Base-by-base conservation (phyloP, 2,888 invertebrate genomes). In the Sarcophaga subvicina region DNA sequence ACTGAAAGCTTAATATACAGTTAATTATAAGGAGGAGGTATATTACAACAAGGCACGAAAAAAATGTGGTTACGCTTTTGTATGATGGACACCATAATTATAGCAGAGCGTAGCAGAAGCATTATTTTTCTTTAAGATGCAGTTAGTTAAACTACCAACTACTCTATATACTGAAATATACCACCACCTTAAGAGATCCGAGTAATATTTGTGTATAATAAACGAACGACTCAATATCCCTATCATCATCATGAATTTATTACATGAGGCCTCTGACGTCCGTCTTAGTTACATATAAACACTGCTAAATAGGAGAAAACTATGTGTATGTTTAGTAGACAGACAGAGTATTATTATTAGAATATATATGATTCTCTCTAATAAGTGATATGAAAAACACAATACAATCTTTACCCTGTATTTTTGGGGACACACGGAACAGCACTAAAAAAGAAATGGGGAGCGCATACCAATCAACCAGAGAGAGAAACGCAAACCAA, bases 171-270 rank as follows among this genome's bases (percentile, higher is more conserved):
- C 67, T 62, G 62, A 79, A 78, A 88, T 86, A 88, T 85, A 87
- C 83, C 86, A 80, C 83, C 86, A 82, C 78, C 85, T 81, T 63
- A 60, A 84, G 60, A 75, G 70, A 78, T 76, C 88, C 81, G 75
- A 73, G 80, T 79, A 79, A 79, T 64, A 59, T 37, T 83, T 60
- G 71, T 49, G 71, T 83, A 77, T 10, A 69, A 64, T 77, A 77
- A 14, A 85, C 77, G 76, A 80, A 86, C 77, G 76, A 80, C 77
- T 81, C 86, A 89, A 89, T 92, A 93, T 93, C 93, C 93, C 93
- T 93, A 93, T 93, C 93, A 93, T 93, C 93, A 92, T 93, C 93
- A 92, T 91, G 92, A 91, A 91, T 90, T 77, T 79, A 81, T 66
- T 91, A 91, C 90, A 92, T 91, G 90, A 91, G 93, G 93, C 93